Base-by-base conservation (phyloP, 2,113 vertebrate species). In the Myanophis thanlyinensis region DNA sequence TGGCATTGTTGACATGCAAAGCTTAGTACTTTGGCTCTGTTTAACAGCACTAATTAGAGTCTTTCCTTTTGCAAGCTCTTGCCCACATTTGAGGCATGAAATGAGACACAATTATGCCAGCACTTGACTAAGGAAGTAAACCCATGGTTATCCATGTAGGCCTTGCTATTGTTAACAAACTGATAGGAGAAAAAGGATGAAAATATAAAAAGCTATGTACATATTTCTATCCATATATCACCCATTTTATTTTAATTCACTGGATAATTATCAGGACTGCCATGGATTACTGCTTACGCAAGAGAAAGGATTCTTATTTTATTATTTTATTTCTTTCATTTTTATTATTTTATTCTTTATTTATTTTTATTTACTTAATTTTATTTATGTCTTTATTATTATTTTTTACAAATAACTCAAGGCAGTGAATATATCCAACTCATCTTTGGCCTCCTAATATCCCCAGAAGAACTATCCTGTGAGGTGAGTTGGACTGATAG, bases 41-140 rank as follows among this genome's bases (percentile, higher is more conserved):
- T 87, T 88, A 47, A 35, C 56, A 40, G 23, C 30, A n/a, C 30
- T 96, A 85, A 94, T 92, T 91, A 94, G 85, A 92, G 73, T 46
- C 25, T 62, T 85, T 91, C 1, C 23, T 90, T 90, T 91, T 46
- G 52, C 25, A 93, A 93, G 51, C 22, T 23, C 1, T 87, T 52
- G n/a, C 52, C 89, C 90, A 22, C 20, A 2, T 20, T n/a, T 47
- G 12, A 7, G 88, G 46, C 44, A 91, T 40, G 92, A 86, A n/a
- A 51, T 3, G 15, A 91, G 22, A 51, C 89, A 88, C 90, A 89
- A 85, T 92, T 85, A 89, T 59, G 25, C 1, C 53, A 92, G 1
- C 4, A 27, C 12, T 0, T 35, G 13, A 54, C 84, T 88, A 47
- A 89, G 6, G 56, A 91, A 93, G n/a, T 40, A 86, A 91, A 92